Percentiles rank a stretch among this genome's conserved stretches.
Evolutionary conservation across 92 coral and sea anemone genomes (phyloP).

Genomic region (Scolanthus callimorphus): DNA sequence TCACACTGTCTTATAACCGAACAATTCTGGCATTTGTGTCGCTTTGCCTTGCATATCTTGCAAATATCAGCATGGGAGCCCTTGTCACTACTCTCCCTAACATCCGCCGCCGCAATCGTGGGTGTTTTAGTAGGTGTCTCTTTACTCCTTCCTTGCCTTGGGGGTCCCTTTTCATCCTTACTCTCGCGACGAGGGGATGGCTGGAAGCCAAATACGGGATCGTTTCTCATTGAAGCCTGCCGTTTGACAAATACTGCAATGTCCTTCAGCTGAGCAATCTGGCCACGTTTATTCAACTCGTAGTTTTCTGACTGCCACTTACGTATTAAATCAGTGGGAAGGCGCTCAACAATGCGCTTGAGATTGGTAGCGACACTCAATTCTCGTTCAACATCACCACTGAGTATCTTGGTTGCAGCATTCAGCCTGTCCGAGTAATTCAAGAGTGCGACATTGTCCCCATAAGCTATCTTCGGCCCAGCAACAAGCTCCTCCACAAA

Average conservation of each 20-base stretch:
- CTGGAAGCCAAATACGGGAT: conserved; percentile 14
- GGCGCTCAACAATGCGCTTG: conserved; percentile 17
- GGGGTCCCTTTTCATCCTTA: conserved; percentile 4
- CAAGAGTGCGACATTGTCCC: conserved; percentile 39
- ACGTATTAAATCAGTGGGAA: conserved; percentile 10
- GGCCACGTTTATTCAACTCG: conserved; percentile 6
- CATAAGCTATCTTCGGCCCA: conserved; percentile 45
- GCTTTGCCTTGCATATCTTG: conserved; percentile 8
- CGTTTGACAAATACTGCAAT: conserved; percentile 19
- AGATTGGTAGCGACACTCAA: conserved; percentile 27
- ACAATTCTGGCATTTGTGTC: conserved; percentile 9
- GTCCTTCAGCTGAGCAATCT: conserved; percentile 11
- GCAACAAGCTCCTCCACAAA: conserved; percentile 39
- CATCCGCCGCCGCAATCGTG: conserved; percentile 4
- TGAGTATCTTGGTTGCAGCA: conserved; percentile 47
- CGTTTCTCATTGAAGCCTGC: conserved; percentile 20
- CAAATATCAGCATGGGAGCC: not conserved
- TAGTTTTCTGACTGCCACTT: conserved; percentile 19
- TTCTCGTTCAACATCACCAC: conserved; percentile 42
- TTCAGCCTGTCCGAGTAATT: conserved; percentile 43
- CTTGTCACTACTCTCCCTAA: not conserved
- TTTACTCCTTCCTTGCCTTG: conserved; percentile 5
- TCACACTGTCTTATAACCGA: conserved; percentile 13
- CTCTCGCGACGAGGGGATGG: not conserved
- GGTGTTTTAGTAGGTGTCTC: not conserved